Base-by-base conservation (phyloP, 2,113 vertebrate genomes). In the Charadrius vociferus region DNA sequence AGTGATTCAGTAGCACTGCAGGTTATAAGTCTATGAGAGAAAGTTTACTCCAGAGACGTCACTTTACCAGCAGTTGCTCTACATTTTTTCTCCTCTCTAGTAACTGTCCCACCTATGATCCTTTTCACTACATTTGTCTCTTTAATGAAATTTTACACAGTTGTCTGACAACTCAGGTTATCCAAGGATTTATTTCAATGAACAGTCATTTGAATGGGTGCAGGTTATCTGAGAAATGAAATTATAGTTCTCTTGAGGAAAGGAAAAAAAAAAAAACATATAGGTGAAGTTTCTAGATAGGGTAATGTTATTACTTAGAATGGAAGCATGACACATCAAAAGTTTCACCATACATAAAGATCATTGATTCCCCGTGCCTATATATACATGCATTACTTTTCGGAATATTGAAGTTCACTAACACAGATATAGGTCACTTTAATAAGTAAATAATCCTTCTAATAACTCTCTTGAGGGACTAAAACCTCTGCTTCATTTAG, bases 91-190 rank as follows among this genome's bases (percentile, higher is more conserved):
- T 87, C 10, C n/a, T 85, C 12, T 82, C n/a, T 41, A 72, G 83
- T 70, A 91, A 71, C 78, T 86, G 49, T 85, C 45, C 61, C 21
- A 41, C 26, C 78, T 90, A 49, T 68, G 74, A 93, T 90, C 47
- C 59, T 94, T 86, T 82, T 75, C 70, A 72, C 36, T 87, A 9
- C 45, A 63, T 72, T 91, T 79, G 32, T 77, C 84, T 80, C n/a
- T 75, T 87, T 96, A 75, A 68, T 65, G 43, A 91, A 87, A 87
- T 91, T 96, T 89, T 93, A 81, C 34, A 52, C 39, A 56, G 43
- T 36, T 93, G 49, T 39, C 75, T 95, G 78, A 91, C 36, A 87
- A 49, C 67, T 87, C 12, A 6, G 27, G 34, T 81, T 93, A 87
- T 73, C 43, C 74, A 82, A 85, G 39, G 65, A 82, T 90, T 93